Evolutionary conservation across 2,113 vertebrate species (phyloP).

Genomic region (Cochlearius cochlearius): DNA sequence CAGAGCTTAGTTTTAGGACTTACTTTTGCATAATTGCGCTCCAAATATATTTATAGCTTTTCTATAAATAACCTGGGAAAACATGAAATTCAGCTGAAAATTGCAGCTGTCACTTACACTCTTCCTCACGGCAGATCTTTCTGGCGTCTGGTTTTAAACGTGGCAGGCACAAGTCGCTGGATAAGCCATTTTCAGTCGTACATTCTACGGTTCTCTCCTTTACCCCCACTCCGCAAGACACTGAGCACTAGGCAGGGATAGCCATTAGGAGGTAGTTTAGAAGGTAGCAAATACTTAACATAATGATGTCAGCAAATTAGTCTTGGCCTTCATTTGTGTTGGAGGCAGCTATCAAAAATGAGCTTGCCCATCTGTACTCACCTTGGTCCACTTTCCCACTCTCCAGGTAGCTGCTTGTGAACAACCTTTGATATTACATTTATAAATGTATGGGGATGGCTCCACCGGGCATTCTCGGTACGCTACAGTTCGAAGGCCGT

Average conservation of each 20-base stretch:
- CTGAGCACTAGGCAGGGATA: slow-evolving; percentile 82
- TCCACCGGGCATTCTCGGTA: slow-evolving; percentile 74
- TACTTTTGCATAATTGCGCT: background rate
- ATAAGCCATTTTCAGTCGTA: slow-evolving; percentile 73
- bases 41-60: background rate
- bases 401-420: slow-evolving; percentile 80
- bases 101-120: slow-evolving; percentile 80
- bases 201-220: slow-evolving; percentile 86
- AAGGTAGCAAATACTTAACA: background rate
- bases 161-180: slow-evolving; percentile 81
- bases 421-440: slow-evolving; percentile 80
- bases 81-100: background rate
- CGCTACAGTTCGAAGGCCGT: slow-evolving; percentile 25
- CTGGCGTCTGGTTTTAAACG: slow-evolving; percentile 82
- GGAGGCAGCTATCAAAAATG: background rate
- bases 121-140: slow-evolving; percentile 77
- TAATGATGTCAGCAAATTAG: background rate
- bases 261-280: background rate
- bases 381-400: slow-evolving; percentile 87
- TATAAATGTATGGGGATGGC: slow-evolving; percentile 65
- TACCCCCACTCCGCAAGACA: slow-evolving; percentile 85
- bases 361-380: slow-evolving; percentile 35
- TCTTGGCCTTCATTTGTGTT: background rate
- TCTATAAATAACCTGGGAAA: background rate
- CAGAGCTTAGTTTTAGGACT: background rate